Base-by-base conservation (phyloP, 2,888 invertebrate genomes). In the Phaonia tiefii region DNA sequence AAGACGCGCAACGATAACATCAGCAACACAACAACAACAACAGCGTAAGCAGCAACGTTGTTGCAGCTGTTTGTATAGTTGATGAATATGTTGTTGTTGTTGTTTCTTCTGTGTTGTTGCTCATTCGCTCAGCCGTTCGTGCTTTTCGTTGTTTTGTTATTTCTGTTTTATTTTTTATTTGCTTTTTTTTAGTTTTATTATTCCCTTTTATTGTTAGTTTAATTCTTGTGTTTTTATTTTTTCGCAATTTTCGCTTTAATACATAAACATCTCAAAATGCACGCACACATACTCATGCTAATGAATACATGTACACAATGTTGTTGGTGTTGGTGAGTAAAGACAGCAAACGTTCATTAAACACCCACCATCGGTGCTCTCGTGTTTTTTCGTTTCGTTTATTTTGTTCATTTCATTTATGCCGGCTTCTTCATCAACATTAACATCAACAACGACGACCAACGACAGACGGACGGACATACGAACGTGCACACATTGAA, bases 391-490 rank as follows among this genome's bases (percentile, higher is more conserved):
- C 71, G 60, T 70, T 75, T 69, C 72, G 60, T 79, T 79, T 75
- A 69, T 76, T 80, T 80, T 67, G 65, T 75, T 75, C 74, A 86
- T 86, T 85, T 84, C 86, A 87, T 86, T 87, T 88, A 87, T 88
- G 89, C 88, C 88, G 88, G 88, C 89, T 88, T 86, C 88, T 88
- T 84, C 67, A 63, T 65, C 84, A 84, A 84, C 82, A 65, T 84
- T 83, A 67, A 63, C 70, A 25, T 58, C 63, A 65, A 84, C 83
- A 67, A 63, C 70, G 26, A 65, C 63, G n/a, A 65, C 84, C 83
- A 67, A 63, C 70, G 26, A 65, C 63, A 63, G 10, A 76, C 31
- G 31, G 31, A 31, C 31, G 31, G 8, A n/a, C 15, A 42, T 8
- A 37, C 51, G n/a, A 70, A 66, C 44, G 17, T 58, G 71, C 72